phyloP scores from a whole-genome alignment of 2,888 invertebrate species.

The Leptinotarsa juncta region DNA sequence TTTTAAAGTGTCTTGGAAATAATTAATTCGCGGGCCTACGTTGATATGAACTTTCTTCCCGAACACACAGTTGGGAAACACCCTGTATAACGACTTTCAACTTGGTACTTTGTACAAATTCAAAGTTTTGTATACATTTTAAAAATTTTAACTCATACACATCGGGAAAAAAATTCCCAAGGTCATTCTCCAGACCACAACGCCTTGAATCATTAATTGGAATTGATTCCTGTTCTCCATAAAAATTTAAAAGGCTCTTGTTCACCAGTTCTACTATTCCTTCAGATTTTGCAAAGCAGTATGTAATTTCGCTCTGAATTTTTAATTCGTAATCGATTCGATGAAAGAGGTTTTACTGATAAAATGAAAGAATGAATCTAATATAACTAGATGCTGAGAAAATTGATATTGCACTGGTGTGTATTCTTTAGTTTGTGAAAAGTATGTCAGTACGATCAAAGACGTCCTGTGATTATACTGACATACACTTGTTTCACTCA shows the following conservation, averaged over 20 bases:
- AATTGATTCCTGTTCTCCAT: conserved; percentile 22
- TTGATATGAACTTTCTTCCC: no score
- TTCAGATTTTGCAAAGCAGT: conserved; percentile 28
- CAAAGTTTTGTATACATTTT: no score
- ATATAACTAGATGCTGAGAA: conserved; percentile 9
- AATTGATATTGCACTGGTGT: neutral
- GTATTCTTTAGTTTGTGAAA: conserved; percentile 24
- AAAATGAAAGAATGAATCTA: conserved; percentile 31
- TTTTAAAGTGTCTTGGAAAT: no score
- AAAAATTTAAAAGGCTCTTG: conserved; percentile 23
- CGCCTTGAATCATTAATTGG: conserved; percentile 20
- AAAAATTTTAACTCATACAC: neutral
- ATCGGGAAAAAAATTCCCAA: neutral
- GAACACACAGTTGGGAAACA: neutral
- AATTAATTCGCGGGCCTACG: no score
- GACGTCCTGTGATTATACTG: conserved; percentile 23
- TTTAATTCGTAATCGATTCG: conserved; percentile 27
- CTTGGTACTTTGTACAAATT: no score
- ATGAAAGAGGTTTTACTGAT: conserved; percentile 27
- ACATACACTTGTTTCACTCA: neutral
- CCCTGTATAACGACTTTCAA: neutral
- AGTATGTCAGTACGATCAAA: conserved; percentile 36
- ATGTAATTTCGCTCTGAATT: conserved; percentile 30
- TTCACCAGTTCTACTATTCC: conserved; percentile 23
- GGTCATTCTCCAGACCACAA: neutral